These are phyloP conservation scores for Drosophila hamatofila DNA, from an alignment of 2,888 invertebrate genomes.

Conservation along the genomic window DNA sequence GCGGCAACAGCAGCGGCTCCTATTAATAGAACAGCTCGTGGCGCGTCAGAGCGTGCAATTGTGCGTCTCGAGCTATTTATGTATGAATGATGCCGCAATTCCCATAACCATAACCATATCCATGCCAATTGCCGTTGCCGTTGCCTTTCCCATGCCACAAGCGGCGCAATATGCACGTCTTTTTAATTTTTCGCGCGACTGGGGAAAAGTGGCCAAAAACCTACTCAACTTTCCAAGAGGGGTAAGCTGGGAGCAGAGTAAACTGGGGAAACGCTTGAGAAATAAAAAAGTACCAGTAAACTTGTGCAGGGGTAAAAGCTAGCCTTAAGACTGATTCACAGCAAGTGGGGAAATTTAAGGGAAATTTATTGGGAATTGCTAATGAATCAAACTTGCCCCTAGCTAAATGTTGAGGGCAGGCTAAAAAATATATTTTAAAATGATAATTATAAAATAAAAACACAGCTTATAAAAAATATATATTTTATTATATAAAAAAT, in stretches of 20 bases:
- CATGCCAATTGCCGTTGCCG: neutral
- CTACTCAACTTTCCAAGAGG: constrained; percentile 40
- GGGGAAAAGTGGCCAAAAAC: neutral
- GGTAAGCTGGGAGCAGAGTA: constrained; percentile 10
- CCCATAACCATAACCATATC: neutral
- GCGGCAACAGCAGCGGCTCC: constrained; percentile 17
- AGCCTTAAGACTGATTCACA: neutral
- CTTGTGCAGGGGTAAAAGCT: constrained; percentile 16
- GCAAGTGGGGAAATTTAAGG: neutral
- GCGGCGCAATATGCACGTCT: neutral
- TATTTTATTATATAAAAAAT: no score
- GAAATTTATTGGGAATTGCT: neutral
- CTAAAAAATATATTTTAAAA: neutral
- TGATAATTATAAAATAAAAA: neutral
- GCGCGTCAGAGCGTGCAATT: constrained; percentile 49
- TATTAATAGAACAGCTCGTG: constrained; percentile 62
- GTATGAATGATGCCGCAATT: constrained; percentile 54
- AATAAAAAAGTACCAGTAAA: neutral
- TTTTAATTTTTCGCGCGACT: neutral
- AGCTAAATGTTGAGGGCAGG: neutral
- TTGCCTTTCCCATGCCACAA: neutral
- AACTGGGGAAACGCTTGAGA: constrained; percentile 34
- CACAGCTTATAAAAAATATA: no score
- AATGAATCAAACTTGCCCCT: neutral
- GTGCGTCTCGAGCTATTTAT: constrained; percentile 47